phyloP scores from a whole-genome alignment of 2,797 vertebrate genomes.

The Darevskia mixta region DNA sequence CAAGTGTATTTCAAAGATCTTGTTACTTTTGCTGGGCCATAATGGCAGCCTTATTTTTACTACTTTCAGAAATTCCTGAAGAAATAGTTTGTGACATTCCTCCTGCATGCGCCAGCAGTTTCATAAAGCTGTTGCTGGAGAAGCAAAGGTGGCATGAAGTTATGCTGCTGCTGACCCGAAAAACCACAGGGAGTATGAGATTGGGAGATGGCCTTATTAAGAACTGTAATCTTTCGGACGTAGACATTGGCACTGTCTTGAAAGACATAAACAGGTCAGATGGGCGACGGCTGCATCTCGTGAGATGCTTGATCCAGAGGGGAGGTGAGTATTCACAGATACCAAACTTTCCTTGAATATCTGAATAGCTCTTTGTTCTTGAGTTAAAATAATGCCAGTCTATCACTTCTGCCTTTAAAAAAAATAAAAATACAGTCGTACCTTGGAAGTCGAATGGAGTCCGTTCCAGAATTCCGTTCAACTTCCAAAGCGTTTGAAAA shows the following conservation, averaged over 20 bases:
- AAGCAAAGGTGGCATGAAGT: constrained; percentile 78
- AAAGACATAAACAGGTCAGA: constrained; percentile 61
- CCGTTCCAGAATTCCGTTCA: too few relatives aligned
- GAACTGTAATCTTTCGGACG: constrained; percentile 70
- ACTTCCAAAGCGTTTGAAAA: too few relatives aligned
- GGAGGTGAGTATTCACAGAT: constrained; percentile 74
- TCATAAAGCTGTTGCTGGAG: constrained; percentile 77
- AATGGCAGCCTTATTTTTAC: constrained; percentile 29
- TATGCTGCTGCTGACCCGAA: constrained; percentile 78
- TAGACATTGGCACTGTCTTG: constrained; percentile 76
- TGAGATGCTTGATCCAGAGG: constrained; percentile 75
- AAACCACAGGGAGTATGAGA: constrained; percentile 51
- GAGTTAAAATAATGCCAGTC: constrained; percentile 15
- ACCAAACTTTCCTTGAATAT: not conserved
- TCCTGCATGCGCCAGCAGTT: constrained; percentile 64
- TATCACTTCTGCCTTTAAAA: fast-evolving
- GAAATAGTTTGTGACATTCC: constrained; percentile 74
- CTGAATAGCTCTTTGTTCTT: not conserved
- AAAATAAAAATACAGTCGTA: not conserved
- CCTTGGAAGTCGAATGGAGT: too few relatives aligned
- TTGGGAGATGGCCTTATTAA: constrained; percentile 64
- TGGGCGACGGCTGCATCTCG: constrained; percentile 61
- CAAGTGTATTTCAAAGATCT: constrained; percentile 16
- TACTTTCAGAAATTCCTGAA: constrained; percentile 79
- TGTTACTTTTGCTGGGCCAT: constrained; percentile 31